A percentile compares a stretch with the other conserved stretches of the same genome.
Evolutionary conservation across 2,888 invertebrate genomes (phyloP).

Genomic region (Drosophila kanekoi): DNA sequence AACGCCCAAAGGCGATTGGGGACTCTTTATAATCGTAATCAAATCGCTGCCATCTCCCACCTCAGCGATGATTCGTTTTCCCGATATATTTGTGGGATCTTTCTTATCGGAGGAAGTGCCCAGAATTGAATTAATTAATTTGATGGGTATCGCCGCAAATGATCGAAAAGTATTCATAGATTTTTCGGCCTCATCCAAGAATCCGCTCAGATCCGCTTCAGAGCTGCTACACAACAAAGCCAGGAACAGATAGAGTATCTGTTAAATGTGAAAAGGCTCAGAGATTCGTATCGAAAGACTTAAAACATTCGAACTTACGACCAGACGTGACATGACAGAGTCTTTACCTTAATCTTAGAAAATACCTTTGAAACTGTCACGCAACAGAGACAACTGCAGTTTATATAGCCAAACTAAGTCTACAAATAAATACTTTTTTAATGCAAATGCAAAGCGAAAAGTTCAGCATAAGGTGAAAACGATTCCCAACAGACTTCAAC

Average conservation of each 20-base stretch:
- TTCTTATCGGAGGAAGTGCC: not conserved
- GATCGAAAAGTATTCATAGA: constrained; percentile 10
- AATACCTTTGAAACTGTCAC: constrained; percentile 33
- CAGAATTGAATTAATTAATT: not conserved
- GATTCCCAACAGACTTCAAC: not conserved
- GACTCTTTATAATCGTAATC: constrained; percentile 41
- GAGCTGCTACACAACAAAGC: constrained; percentile 27
- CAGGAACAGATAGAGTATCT: constrained; percentile 43
- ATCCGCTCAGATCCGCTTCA: constrained; percentile 21
- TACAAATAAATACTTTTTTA: not conserved
- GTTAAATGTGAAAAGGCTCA: not conserved
- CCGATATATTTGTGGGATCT: not conserved
- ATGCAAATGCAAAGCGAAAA: constrained; percentile 15
- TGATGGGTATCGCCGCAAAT: constrained; percentile 1
- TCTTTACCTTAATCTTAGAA: not conserved
- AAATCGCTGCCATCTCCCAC: constrained; percentile 37
- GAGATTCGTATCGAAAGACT: no score
- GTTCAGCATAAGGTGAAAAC: constrained; percentile 2
- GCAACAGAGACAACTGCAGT: not conserved
- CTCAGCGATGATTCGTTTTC: constrained; percentile 11
- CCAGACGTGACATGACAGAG: constrained; percentile 34
- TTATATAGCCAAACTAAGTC: constrained; percentile 39
- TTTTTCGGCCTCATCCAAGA: constrained; percentile 10
- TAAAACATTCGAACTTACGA: constrained; percentile 19
- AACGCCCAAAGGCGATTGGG: constrained; percentile 4